Evolutionary conservation across 1,140 invertebrate genomes (phyloP).

Genomic region (Archegozetes longisetosus): DNA sequence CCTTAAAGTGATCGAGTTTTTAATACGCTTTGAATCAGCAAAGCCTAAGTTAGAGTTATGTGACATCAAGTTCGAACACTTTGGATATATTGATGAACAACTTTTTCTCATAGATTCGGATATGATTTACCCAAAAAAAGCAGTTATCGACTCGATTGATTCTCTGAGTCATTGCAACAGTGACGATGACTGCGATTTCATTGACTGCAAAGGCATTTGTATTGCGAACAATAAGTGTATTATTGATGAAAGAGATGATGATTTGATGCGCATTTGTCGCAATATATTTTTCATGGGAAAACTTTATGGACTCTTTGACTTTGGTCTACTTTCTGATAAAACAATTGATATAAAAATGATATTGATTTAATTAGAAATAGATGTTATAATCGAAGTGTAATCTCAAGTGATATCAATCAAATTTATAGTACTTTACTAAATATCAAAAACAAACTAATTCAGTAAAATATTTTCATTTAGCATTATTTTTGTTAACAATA

Average conservation of each 20-base stretch:
- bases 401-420: not conserved
- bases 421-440: not conserved
- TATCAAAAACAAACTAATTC: not conserved
- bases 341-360: not conserved
- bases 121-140: slow-evolving; percentile 13
- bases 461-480: no score
- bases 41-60: slow-evolving; percentile 25
- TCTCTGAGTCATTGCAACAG: not conserved
- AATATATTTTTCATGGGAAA: slow-evolving; percentile 14
- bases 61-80: slow-evolving; percentile 29
- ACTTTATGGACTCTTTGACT: slow-evolving; percentile 1
- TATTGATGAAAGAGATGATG: slow-evolving; percentile 7
- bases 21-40: slow-evolving; percentile 23
- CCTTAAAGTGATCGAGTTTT: slow-evolving; percentile 18
- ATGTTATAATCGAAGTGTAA: not conserved
- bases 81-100: slow-evolving; percentile 19
- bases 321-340: not conserved
- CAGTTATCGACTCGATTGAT: slow-evolving; percentile 3
- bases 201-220: slow-evolving; percentile 16
- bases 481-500: no score
- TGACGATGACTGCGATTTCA: slow-evolving; percentile 16
- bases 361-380: not conserved
- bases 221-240: not conserved
- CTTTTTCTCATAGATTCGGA: slow-evolving; percentile 13
- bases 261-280: slow-evolving; percentile 15